Conservation (phyloP, 2,888 invertebrate species). For the Mylabris sibirica region DNA sequence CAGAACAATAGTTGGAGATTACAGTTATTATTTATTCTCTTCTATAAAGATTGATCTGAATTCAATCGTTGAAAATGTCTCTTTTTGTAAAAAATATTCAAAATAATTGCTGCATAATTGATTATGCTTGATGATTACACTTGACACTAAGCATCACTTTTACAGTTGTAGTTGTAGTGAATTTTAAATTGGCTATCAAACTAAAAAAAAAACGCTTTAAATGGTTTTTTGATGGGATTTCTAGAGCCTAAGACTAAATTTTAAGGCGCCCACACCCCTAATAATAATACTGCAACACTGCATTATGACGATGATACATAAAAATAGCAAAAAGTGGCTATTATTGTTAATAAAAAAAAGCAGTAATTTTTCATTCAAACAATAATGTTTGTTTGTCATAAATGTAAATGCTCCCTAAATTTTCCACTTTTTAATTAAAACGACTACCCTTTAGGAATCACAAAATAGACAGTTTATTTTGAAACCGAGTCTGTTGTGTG, state of each 20-base stretch:
- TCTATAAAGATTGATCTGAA: neutral
- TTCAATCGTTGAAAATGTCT: neutral
- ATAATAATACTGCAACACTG: too few relatives aligned
- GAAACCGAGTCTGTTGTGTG: neutral
- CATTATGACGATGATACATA: too few relatives aligned
- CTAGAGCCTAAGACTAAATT: too few relatives aligned
- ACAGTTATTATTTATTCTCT: neutral
- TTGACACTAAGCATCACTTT: neutral
- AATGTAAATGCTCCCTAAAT: neutral
- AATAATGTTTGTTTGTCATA: neutral
- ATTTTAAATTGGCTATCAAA: too few relatives aligned
- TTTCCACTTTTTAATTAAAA: neutral
- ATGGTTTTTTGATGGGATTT: too few relatives aligned
- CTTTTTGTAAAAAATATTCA: neutral
- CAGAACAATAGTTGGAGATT: conserved; percentile 8
- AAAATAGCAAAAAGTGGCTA: too few relatives aligned
- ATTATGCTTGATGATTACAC: neutral
- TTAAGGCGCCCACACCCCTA: too few relatives aligned
- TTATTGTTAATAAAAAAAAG: too few relatives aligned
- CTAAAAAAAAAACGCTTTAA: too few relatives aligned
- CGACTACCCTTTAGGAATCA: conserved; percentile 4
- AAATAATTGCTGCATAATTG: neutral
- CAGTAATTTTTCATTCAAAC: too few relatives aligned
- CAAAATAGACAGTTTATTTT: conserved; percentile 2
- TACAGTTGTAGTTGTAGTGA: too few relatives aligned